Evolutionary conservation across 2,888 invertebrate species (phyloP).

Genomic region (Anticlea derivata): DNA sequence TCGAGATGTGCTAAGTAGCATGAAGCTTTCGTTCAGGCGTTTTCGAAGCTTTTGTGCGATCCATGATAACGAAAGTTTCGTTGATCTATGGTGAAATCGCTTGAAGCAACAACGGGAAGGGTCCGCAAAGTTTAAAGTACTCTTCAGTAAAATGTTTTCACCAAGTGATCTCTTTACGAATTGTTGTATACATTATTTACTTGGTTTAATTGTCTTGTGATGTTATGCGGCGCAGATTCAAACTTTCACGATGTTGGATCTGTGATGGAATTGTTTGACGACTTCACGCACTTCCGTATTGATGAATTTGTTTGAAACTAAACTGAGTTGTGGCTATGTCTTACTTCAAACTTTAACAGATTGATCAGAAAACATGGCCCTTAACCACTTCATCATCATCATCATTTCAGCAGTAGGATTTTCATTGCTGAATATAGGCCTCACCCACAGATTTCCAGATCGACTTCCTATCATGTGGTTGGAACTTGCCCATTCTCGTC

Average conservation of each 20-base stretch:
- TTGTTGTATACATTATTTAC: slow-evolving; percentile 59
- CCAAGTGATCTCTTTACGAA: slow-evolving; percentile 63
- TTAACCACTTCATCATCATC: too few species aligned
- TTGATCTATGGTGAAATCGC: slow-evolving; percentile 47
- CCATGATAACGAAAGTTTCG: slow-evolving; percentile 35
- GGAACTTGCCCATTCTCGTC: too few species aligned
- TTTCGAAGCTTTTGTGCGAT: slow-evolving; percentile 5
- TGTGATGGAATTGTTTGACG: slow-evolving; percentile 26
- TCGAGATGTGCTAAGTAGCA: not conserved
- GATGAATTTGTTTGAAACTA: slow-evolving; percentile 13
- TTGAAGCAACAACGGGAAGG: slow-evolving; percentile 60
- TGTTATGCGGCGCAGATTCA: slow-evolving; percentile 35
- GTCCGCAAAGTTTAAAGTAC: slow-evolving; percentile 67
- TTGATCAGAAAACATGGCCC: too few species aligned
- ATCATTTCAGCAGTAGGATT: too few species aligned
- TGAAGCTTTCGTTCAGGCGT: not conserved
- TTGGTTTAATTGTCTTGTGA: slow-evolving; percentile 55
- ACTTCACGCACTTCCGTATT: slow-evolving; percentile 28
- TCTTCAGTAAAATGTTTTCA: slow-evolving; percentile 66
- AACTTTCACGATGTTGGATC: slow-evolving; percentile 29
- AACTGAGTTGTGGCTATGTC: too few species aligned
- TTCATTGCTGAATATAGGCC: too few species aligned
- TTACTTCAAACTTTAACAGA: too few species aligned
- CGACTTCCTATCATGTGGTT: too few species aligned
- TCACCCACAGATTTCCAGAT: too few species aligned